phyloP scores from a whole-genome alignment of 1,140 invertebrate genomes.

The Myzus persicae region DNA sequence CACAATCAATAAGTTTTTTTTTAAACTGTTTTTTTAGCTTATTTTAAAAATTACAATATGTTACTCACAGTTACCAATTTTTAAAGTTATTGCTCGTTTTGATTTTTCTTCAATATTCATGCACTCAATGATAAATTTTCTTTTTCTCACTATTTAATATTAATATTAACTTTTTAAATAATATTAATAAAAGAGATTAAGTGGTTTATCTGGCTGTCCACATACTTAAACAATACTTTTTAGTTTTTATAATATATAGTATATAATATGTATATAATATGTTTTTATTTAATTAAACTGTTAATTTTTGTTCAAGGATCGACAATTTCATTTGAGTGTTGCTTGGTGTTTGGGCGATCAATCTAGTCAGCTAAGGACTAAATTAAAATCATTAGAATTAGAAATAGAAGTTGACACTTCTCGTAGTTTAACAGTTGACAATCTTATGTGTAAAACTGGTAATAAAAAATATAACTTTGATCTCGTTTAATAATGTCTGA shows the following conservation, averaged over 20 bases:
- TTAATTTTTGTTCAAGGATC: constrained; percentile 48
- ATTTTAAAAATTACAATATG: too few relatives aligned
- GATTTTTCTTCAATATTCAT: neutral
- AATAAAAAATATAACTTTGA: constrained; percentile 45
- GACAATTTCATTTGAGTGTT: constrained; percentile 46
- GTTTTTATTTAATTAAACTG: neutral
- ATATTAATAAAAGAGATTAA: neutral
- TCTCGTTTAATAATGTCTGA: constrained; percentile 7
- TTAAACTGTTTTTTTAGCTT: neutral
- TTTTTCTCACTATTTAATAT: neutral
- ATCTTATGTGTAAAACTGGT: constrained; percentile 51
- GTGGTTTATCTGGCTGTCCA: neutral
- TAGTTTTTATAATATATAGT: neutral
- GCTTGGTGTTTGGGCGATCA: constrained; percentile 54
- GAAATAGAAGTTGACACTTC: constrained; percentile 24
- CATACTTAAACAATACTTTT: neutral
- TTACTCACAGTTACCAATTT: too few relatives aligned
- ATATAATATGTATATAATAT: neutral
- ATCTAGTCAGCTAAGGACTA: constrained; percentile 1
- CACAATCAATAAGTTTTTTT: neutral
- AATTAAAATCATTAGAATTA: constrained; percentile 31
- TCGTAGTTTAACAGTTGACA: constrained; percentile 22
- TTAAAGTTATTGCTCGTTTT: neutral
- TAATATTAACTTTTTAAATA: neutral
- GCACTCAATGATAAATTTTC: neutral